Conservation (phyloP, 2,888 invertebrate genomes). For the Ichneumon xanthorius region DNA sequence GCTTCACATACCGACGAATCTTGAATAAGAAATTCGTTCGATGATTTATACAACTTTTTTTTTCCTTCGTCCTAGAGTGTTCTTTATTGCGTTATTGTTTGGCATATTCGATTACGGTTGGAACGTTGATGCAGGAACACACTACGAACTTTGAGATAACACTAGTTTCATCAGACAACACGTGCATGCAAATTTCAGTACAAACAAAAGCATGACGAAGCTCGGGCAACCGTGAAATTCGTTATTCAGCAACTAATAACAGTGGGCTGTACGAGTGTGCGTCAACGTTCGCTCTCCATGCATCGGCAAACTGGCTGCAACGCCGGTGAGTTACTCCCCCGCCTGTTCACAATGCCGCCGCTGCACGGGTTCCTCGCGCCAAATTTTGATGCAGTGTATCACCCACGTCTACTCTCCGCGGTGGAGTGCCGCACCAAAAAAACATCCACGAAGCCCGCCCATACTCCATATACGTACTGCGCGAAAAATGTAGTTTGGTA, state of each 20-base stretch:
- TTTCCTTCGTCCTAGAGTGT: neutral
- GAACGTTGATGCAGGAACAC: constrained; percentile 3
- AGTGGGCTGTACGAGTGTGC: constrained; percentile 4
- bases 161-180: constrained; percentile 29
- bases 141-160: constrained; percentile 30
- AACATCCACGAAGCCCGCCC: neutral
- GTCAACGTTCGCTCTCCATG: constrained; percentile 27
- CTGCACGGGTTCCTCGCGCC: constrained; percentile 3
- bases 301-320: constrained; percentile 33
- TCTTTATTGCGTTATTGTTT: constrained; percentile 17
- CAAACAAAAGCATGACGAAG: constrained; percentile 47
- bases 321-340: constrained; percentile 33
- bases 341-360: constrained; percentile 3
- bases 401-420: neutral
- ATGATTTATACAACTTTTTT: neutral
- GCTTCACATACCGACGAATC: neutral
- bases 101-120: constrained; percentile 17
- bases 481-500: neutral
- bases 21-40: neutral
- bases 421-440: neutral
- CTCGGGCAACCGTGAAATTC: constrained; percentile 53
- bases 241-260: constrained; percentile 64
- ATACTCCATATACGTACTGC: neutral
- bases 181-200: constrained; percentile 55
- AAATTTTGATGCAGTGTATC: constrained; percentile 27